Evolutionary conservation across 2,888 invertebrate genomes (phyloP), one percentile per base, ranked within the genome.

Genomic region (Craniophora ligustri): DNA sequence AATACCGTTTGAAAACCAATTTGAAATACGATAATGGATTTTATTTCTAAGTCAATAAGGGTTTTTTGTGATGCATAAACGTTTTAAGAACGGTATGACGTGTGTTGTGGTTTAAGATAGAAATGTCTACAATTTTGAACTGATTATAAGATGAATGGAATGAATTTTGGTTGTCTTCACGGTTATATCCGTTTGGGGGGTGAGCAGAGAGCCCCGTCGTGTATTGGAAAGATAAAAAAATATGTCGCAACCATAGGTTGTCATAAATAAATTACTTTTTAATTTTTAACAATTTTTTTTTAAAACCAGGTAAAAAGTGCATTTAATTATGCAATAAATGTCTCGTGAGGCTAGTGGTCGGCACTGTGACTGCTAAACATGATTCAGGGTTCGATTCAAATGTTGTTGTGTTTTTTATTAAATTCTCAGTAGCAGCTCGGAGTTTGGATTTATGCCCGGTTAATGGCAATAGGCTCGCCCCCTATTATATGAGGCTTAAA

Each of bases 111-210:
- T 26, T 47, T 39, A 3, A 62, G 68, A 72, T 67, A 71, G 56
- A 51, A 48, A 55, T 58, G 74, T 67, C 70, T 57, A 53, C 38
- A 55, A 38, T 47, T 75, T 67, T 67, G 72, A 74, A 44, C 54
- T 42, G 67, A 75, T 76, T 76, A 76, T 64, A 46, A 51, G 41
- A 62, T 63, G 61, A 67, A 73, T 63, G 55, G 53, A 59, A 39
- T 40, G 16, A 32, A 54, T 61, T 58, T 72, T 62, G 36, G 26
- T n/a, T 39, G 46, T 47, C 49, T 54, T 49, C 49, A 53, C 34
- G 41, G 46, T 59, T 50, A 45, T 49, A 59, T 62, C 48, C 55
- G 56, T 45, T 58, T 16, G 1, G 44, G 10, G 48, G 35, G 35
- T 21, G n/a, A 6, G 13, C 18, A 45, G 44, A 19, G 3, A 26